phyloP scores from a whole-genome alignment of 2,113 vertebrate species.

The Hippopotamus amphibius region DNA sequence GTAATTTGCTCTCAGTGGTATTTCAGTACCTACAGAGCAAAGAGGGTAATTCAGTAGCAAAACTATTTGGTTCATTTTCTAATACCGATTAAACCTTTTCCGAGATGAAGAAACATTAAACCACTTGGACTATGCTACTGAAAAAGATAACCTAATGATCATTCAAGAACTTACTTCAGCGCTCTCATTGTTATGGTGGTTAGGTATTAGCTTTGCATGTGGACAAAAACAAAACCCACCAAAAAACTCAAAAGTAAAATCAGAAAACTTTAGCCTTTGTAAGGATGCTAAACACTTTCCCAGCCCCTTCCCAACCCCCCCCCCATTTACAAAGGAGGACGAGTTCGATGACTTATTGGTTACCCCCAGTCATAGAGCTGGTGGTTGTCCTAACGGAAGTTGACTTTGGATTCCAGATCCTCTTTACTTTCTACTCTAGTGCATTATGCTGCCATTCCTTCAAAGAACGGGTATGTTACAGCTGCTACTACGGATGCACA shows the following conservation, averaged over 20 bases:
- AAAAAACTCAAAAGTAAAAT: neutral
- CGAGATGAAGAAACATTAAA: conserved; percentile 30
- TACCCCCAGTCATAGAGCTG: neutral
- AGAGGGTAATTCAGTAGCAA: neutral
- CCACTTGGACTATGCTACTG: neutral
- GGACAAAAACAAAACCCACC: neutral
- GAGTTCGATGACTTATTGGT: neutral
- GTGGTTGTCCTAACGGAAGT: neutral
- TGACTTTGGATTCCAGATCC: neutral
- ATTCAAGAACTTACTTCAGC: neutral
- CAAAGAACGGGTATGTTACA: neutral
- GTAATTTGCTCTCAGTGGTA: neutral
- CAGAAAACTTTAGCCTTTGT: neutral
- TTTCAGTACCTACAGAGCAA: neutral
- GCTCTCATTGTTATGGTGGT: conserved; percentile 24
- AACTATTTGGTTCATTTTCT: neutral
- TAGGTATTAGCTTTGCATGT: neutral
- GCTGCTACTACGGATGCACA: neutral
- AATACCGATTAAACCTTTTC: neutral
- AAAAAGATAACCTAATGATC: neutral
- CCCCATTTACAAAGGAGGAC: neutral
- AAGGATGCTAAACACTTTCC: neutral
- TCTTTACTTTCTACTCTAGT: neutral
- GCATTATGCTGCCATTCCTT: neutral
- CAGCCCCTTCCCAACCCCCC: no score